Percentiles rank a stretch among this genome's conserved stretches.
Evolutionary conservation across 2,888 invertebrate genomes (phyloP).

Genomic region (Ptilodon capucinus): DNA sequence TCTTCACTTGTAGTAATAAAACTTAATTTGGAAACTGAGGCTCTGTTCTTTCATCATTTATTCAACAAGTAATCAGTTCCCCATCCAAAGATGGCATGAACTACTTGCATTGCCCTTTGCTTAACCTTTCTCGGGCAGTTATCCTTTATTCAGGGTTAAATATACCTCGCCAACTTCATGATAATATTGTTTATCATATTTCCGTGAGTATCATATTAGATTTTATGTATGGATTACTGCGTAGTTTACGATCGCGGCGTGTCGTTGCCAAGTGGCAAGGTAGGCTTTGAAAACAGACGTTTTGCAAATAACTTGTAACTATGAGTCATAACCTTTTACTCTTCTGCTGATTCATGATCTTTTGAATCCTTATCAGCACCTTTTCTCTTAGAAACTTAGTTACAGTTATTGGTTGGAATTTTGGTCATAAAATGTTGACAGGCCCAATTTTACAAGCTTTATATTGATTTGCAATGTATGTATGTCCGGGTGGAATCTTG

Average conservation of each 20-base stretch:
- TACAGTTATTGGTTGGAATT: background rate
- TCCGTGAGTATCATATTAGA: background rate
- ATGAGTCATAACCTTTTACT: background rate
- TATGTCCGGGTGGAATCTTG: too few relatives aligned
- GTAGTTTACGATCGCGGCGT: background rate
- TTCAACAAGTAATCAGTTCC: background rate
- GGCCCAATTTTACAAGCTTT: background rate
- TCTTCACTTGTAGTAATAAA: too few relatives aligned
- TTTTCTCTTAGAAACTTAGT: background rate
- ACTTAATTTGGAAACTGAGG: too few relatives aligned
- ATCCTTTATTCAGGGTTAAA: conserved; percentile 27
- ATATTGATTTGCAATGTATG: too few relatives aligned
- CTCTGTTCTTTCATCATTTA: too few relatives aligned
- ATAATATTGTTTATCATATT: background rate
- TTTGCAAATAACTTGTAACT: background rate
- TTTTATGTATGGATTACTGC: background rate
- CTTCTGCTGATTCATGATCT: background rate
- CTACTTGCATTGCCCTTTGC: conserved; percentile 25
- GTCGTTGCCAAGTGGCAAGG: too few relatives aligned
- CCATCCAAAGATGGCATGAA: conserved; percentile 19
- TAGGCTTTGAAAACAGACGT: too few relatives aligned
- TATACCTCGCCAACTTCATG: background rate
- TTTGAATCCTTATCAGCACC: background rate
- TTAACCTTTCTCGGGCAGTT: conserved; percentile 23
- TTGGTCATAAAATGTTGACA: background rate